Evolutionary conservation across 2,797 vertebrate genomes (phyloP).

Genomic region (Poecilia wingei): DNA sequence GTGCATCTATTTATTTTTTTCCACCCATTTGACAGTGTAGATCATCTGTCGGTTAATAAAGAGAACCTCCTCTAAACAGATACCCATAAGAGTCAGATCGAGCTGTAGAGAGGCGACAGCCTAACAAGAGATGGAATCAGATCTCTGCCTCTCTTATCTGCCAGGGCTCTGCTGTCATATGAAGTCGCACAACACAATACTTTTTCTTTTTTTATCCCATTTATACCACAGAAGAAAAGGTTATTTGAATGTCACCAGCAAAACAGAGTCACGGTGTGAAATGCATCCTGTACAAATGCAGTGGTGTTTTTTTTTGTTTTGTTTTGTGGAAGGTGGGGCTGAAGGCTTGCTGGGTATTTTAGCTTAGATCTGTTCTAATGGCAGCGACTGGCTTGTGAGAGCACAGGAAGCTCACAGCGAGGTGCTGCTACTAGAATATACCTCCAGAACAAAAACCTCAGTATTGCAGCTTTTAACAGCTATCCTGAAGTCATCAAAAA

Average conservation of each 20-base stretch:
- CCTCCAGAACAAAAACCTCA: slow-evolving; percentile 53
- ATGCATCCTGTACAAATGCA: slow-evolving; percentile 73
- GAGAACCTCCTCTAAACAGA: slow-evolving; percentile 62
- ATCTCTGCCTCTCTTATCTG: slow-evolving; percentile 68
- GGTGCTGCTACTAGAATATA: slow-evolving; percentile 45
- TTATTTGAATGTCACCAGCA: slow-evolving; percentile 81
- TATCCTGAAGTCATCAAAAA: slow-evolving; percentile 58
- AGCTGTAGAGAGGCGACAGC: slow-evolving; percentile 64
- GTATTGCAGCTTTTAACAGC: slow-evolving; percentile 58
- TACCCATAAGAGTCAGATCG: slow-evolving; percentile 61
- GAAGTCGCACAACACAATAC: slow-evolving; percentile 63
- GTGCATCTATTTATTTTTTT: slow-evolving; percentile 49
- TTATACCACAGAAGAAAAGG: slow-evolving; percentile 75
- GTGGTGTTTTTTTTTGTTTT: slow-evolving; percentile 16
- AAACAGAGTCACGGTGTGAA: slow-evolving; percentile 64
- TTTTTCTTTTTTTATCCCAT: slow-evolving; percentile 72
- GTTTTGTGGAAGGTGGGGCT: slow-evolving; percentile 38
- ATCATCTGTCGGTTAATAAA: slow-evolving; percentile 72
- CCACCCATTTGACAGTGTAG: slow-evolving; percentile 53
- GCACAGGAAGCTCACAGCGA: slow-evolving; percentile 34
- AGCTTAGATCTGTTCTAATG: slow-evolving; percentile 59
- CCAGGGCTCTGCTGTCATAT: slow-evolving; percentile 62
- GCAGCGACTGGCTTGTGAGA: slow-evolving; percentile 47
- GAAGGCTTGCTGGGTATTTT: slow-evolving; percentile 59
- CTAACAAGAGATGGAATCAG: slow-evolving; percentile 72